Base-by-base conservation (phyloP, 2,888 invertebrate genomes). In the Diarsia brunnea region DNA sequence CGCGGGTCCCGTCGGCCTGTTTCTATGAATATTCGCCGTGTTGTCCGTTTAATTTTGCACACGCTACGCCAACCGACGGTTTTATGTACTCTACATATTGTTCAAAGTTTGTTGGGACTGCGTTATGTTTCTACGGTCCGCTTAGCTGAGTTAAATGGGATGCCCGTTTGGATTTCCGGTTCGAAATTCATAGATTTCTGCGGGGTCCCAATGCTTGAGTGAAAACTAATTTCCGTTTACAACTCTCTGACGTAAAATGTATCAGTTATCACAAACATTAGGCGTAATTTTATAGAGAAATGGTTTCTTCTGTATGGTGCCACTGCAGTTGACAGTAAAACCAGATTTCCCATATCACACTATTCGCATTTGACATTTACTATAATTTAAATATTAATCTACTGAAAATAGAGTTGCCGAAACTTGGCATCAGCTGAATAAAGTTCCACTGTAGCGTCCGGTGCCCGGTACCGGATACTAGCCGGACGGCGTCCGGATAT, bases 31-130 rank as follows among this genome's bases (percentile, higher is more conserved):
- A 89, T 88, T 88, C 80, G 75, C 82, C 61, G 49, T 73, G 83
- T 79, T 79, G 72, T 74, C 77, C 85, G 87, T 87, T 91, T 86
- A 91, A 90, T 90, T 86, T 91, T 90, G 87, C 88, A 91, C 73
- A 79, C 75, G 80, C 73, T 75, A 83, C 77, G 84, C 73, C 82
- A 73, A 73, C 86, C 81, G 78, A 81, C 84, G 73, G 75, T 74
- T 86, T 86, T 82, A 84, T 84, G 79, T 89, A 81, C 80, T 82
- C 81, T 87, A 84, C 84, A 88, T 89, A 85, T 85, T 87, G 81
- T 84, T 84, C 75, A 87, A n/a, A 87, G 84, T 89, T 88, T 79
- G 81, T 70, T 72, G 69, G 74, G 69, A 73, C 66, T 70, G 27
- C 69, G 66, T 78, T 73, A 79, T 80, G 74, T 78, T 86, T 43